Evolutionary conservation across 1,140 invertebrate species (phyloP).

Genomic region (Drosophila truncata): DNA sequence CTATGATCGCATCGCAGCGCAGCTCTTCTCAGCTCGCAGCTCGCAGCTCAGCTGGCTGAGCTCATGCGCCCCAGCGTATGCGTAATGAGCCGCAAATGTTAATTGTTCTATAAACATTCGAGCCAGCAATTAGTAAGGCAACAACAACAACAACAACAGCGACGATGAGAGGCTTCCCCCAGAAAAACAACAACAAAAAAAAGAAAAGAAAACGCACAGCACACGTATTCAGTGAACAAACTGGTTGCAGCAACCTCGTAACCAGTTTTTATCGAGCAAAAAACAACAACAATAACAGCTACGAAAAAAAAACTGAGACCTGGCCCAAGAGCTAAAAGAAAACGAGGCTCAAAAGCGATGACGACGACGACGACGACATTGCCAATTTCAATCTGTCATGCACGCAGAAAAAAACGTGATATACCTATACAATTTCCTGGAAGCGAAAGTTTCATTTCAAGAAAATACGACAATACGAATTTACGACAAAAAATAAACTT

Average conservation of each 20-base stretch:
- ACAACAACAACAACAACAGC: conserved; percentile 16
- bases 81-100: conserved; percentile 65
- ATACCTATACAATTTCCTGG: conserved; percentile 1
- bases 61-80: conserved; percentile 51
- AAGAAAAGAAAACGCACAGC: conserved; percentile 15
- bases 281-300: conserved; percentile 6
- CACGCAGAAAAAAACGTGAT: conserved; percentile 17
- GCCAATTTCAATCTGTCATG: conserved; percentile 52
- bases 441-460: conserved; percentile 5
- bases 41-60: conserved; percentile 40
- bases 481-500: not conserved
- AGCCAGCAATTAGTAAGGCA: conserved; percentile 53
- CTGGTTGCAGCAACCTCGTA: conserved; percentile 54
- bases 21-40: conserved; percentile 8
- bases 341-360: conserved; percentile 39
- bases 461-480: conserved; percentile 3
- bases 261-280: conserved; percentile 53
- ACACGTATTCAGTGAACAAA: conserved; percentile 29
- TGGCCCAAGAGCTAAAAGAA: conserved; percentile 30
- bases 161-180: conserved; percentile 52
- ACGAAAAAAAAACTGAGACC: conserved; percentile 4
- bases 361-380: conserved; percentile 56
- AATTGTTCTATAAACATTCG: conserved; percentile 66
- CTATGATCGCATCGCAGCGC: conserved; percentile 34
- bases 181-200: conserved; percentile 2